Base-by-base conservation (phyloP, 2,113 vertebrate species). In the Eudyptes chrysolophus region DNA sequence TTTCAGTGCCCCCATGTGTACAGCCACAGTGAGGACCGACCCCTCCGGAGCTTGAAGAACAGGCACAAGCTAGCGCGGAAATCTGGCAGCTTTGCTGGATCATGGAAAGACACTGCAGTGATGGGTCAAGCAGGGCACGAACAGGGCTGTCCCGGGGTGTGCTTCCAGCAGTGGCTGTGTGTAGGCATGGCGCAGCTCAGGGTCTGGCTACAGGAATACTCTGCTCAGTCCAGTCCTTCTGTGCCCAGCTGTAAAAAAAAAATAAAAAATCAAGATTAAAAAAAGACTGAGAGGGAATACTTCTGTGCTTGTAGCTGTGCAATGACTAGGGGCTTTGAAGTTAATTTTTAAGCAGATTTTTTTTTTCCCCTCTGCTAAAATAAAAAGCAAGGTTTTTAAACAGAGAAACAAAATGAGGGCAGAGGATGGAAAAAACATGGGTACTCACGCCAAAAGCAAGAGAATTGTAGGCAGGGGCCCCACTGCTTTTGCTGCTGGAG, bases 1-100 rank as follows among this genome's bases (percentile, higher is more conserved):
- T 52, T 42, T 69, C 1, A 0, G 15, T 49, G 46, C 4, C 30
- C 11, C 9, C 2, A 3, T 0, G 0, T 0, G 14, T 1, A 1
- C 46, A 80, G 44, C 8, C 55, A 29, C 38, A 51, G 34, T 1
- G 2, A 49, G 18, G 29, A 49, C 16, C 44, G 72, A 74, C 8
- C 7, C 36, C 16, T 30, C 51, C 5, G 4, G 58, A 21, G 11
- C 60, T 38, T 2, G 36, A 84, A 24, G 46, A 66, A 20, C 0
- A 0, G 44, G 29, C 44, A 52, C 7, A 32, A 81, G 16, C 6
- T 4, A 11, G 29, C 2, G 27, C 3, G 7, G 64, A 30, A 44
- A 54, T 10, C 21, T 30, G 44, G 22, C 25, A 57, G 55, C 30
- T 82, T 62, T 49, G 10, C 20, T 25, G 42, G 27, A 7, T 40